Conservation (phyloP, 1,140 invertebrate species). For the Centruroides sculpturatus region DNA sequence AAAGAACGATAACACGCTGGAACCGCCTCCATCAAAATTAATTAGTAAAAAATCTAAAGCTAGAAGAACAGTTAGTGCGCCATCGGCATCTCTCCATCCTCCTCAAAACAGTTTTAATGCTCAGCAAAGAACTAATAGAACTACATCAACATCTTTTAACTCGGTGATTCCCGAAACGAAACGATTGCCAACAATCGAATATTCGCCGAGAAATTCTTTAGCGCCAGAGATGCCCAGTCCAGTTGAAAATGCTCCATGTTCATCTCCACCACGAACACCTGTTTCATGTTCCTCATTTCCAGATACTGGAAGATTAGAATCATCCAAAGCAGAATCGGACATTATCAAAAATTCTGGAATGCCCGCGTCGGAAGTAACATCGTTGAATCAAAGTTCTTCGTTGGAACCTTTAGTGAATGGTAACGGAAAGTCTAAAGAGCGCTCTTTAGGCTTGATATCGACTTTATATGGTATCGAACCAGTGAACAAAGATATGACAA, state of each 20-base stretch:
- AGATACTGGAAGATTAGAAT: neutral
- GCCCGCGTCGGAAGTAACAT: too few relatives aligned
- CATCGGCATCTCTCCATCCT: conserved; percentile 7
- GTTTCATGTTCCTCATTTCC: neutral
- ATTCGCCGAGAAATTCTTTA: too few relatives aligned
- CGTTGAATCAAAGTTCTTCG: too few relatives aligned
- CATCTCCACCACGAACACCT: neutral
- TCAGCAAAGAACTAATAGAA: neutral
- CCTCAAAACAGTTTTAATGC: neutral
- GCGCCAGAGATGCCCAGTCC: too few relatives aligned
- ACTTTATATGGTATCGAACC: conserved; percentile 18
- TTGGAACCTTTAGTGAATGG: too few relatives aligned
- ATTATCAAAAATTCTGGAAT: too few relatives aligned
- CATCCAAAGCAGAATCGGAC: neutral
- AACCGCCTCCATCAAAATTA: neutral
- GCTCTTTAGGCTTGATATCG: conserved; percentile 12
- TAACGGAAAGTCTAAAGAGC: conserved; percentile 9
- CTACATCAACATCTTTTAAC: too few relatives aligned
- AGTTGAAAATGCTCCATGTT: too few relatives aligned
- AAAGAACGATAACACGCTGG: too few relatives aligned
- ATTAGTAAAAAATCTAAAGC: conserved; percentile 9
- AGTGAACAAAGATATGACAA: conserved; percentile 18
- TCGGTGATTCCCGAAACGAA: too few relatives aligned
- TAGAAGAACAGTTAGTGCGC: conserved; percentile 12
- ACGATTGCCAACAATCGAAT: too few relatives aligned